Percentiles rank a stretch among this genome's conserved stretches.
Conservation (phyloP, 2,888 invertebrate species). For the Conops quadrifasciatus region DNA sequence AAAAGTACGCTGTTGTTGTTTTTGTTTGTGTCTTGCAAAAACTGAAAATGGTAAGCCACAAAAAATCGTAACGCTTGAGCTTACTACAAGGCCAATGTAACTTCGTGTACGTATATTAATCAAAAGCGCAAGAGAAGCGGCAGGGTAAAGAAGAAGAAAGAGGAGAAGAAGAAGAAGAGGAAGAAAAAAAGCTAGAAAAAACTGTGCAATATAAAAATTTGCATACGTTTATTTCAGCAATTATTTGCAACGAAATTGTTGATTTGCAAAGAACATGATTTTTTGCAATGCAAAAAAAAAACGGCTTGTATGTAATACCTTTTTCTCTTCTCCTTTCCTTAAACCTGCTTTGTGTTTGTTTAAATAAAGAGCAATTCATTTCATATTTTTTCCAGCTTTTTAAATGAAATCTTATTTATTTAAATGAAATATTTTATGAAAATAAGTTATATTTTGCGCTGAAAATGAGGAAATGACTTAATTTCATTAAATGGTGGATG, state of each 20-base stretch:
- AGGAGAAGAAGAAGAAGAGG: too few relatives aligned
- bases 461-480: slow-evolving; percentile 35
- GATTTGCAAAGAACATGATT: too few relatives aligned
- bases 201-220: slow-evolving; percentile 6
- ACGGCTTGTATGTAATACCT: slow-evolving; percentile 17
- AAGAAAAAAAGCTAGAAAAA: not conserved
- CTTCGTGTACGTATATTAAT: too few relatives aligned
- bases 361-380: slow-evolving; percentile 11
- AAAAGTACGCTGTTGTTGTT: too few relatives aligned
- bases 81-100: too few relatives aligned
- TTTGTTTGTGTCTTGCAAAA: too few relatives aligned
- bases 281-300: slow-evolving; percentile 25
- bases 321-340: not conserved
- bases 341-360: not conserved
- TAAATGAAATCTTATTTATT: too few relatives aligned
- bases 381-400: too few relatives aligned
- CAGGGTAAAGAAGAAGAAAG: too few relatives aligned
- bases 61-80: too few relatives aligned
- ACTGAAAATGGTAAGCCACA: too few relatives aligned
- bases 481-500: slow-evolving; percentile 31
- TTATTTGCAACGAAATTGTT: slow-evolving; percentile 35
- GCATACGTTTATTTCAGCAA: slow-evolving; percentile 12
- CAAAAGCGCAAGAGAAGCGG: too few relatives aligned
- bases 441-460: slow-evolving; percentile 18
- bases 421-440: slow-evolving; percentile 28